Conservation (phyloP, 2,113 vertebrate species). For the Falcunculus frontatus region DNA sequence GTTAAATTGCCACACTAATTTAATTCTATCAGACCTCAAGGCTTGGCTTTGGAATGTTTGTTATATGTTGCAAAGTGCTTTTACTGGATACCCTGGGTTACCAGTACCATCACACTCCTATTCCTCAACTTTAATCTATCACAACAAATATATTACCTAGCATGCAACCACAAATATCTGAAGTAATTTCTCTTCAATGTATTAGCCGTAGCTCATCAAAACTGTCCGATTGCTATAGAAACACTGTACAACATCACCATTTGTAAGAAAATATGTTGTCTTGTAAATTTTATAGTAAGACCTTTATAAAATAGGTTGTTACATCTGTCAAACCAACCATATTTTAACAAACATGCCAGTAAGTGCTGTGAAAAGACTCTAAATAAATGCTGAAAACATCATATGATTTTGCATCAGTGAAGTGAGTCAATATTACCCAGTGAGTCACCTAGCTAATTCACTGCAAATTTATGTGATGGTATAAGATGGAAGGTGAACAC, state of each 20-base stretch:
- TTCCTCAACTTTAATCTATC: not conserved
- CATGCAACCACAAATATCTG: not conserved
- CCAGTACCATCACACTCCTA: not conserved
- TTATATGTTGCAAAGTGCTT: not conserved
- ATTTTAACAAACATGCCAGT: not conserved
- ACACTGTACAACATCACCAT: not conserved
- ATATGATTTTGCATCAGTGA: conserved; percentile 1
- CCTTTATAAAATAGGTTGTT: not conserved
- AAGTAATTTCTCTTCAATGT: not conserved
- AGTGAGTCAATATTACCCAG: conserved; percentile 11
- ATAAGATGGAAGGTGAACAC: conserved; percentile 2
- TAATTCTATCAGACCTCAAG: not conserved
- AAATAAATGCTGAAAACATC: not conserved
- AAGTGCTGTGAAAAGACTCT: not conserved
- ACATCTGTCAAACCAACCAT: not conserved
- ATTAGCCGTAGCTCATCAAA: not conserved
- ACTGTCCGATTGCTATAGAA: not conserved
- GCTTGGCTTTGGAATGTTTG: conserved; percentile 1
- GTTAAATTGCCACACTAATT: conserved; percentile 27
- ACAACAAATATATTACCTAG: not conserved
- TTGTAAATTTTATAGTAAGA: not conserved
- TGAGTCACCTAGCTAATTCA: conserved; percentile 16
- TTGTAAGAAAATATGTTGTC: not conserved
- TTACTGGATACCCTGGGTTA: not conserved
- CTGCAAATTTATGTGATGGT: not conserved